phyloP scores from a whole-genome alignment of 2,113 vertebrate species.

The Steatornis caripensis region DNA sequence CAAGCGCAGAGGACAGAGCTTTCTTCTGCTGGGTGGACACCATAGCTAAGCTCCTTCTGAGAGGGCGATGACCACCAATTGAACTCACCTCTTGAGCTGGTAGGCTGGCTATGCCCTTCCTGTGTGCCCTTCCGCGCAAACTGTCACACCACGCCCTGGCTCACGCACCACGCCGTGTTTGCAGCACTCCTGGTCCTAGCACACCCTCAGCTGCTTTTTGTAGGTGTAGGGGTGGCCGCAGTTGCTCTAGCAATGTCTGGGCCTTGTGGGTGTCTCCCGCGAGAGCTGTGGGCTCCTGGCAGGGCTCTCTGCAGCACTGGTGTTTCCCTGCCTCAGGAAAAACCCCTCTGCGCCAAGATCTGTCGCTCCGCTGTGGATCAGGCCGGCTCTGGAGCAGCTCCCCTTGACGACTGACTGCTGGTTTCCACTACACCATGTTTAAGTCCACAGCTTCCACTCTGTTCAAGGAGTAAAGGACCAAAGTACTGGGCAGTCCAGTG shows the following conservation, averaged over 20 bases:
- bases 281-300: neutral
- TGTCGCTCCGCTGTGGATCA: neutral
- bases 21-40: no score
- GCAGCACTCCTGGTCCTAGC: no score
- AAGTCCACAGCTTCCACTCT: neutral
- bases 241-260: neutral
- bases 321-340: neutral
- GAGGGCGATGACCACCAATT: no score
- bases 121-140: no score
- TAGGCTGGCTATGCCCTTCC: no score
- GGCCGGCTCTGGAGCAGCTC: neutral
- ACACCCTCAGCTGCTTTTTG: no score
- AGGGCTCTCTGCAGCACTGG: no score
- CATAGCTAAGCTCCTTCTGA: no score
- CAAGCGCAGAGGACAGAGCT: no score
- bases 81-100: no score
- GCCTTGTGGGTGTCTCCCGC: fast-evolving
- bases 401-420: neutral
- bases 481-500: neutral
- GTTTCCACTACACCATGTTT: neutral
- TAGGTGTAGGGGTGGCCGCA: neutral
- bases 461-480: neutral
- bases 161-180: no score
- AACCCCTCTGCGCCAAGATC: neutral
- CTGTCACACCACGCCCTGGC: no score